Conservation (phyloP, 1,140 invertebrate species). For the Lordiphosa mommai region DNA sequence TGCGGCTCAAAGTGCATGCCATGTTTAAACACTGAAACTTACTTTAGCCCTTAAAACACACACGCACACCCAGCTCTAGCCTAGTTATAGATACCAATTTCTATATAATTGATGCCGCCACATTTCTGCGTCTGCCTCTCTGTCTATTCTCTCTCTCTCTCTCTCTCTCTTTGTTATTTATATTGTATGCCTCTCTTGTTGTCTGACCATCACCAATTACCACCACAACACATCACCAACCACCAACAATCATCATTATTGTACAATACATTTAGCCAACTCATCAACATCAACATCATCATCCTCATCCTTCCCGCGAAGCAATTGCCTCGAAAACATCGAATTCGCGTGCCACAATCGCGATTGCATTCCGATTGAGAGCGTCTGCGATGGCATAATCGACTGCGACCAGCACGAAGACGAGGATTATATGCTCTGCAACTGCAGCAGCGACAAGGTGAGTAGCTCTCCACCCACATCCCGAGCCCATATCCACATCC, state of each 20-base stretch:
- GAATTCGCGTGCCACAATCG: conserved; percentile 81
- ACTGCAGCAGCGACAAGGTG: conserved; percentile 79
- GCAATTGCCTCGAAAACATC: conserved; percentile 69
- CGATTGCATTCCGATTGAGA: conserved; percentile 80
- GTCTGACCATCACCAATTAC: conserved; percentile 44
- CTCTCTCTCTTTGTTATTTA: conserved; percentile 35
- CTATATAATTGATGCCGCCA: conserved; percentile 30
- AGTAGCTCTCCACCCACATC: conserved; percentile 21
- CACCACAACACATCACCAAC: not conserved
- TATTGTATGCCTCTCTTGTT: conserved; percentile 46
- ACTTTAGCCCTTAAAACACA: conserved; percentile 41
- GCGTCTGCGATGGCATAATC: conserved; percentile 88
- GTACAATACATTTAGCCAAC: conserved; percentile 44
- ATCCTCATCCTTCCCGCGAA: conserved; percentile 14
- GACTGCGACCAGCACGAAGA: conserved; percentile 92
- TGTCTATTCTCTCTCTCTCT: conserved; percentile 7
- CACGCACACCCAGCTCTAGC: conserved; percentile 7
- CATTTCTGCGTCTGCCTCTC: conserved; percentile 16
- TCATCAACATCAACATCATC: conserved; percentile 30
- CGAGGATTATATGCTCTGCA: conserved; percentile 82
- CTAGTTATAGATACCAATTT: conserved; percentile 43
- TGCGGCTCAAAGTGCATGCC: conserved; percentile 54
- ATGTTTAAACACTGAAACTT: conserved; percentile 63
- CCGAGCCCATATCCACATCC: conserved; percentile 1
- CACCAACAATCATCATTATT: conserved; percentile 10